Conservation (phyloP, 2,113 vertebrate species). For the Amazona guildingii region DNA sequence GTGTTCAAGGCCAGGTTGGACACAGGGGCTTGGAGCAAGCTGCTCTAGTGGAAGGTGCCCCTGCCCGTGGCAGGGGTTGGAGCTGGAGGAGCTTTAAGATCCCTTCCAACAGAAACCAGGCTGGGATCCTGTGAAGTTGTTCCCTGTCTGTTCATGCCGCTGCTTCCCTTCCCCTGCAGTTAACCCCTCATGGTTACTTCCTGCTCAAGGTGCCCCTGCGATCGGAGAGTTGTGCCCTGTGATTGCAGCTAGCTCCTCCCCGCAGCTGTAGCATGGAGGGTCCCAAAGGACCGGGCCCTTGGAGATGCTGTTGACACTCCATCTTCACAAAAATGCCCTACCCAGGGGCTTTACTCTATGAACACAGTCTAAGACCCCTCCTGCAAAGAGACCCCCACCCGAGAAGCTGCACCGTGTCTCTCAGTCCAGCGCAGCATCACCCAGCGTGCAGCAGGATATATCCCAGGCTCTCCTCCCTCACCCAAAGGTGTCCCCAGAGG, state of each 20-base stretch:
- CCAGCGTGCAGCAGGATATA: not conserved
- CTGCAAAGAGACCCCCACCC: not conserved
- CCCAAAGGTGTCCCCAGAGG: not conserved
- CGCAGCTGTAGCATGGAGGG: not conserved
- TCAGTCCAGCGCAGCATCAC: accelerated
- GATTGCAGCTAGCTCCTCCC: not conserved
- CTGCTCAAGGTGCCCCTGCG: not conserved
- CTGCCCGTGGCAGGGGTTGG: not conserved
- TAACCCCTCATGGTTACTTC: not conserved
- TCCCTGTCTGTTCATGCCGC: not conserved
- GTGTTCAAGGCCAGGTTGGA: too few species aligned
- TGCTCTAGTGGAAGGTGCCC: not conserved
- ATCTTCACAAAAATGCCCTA: accelerated
- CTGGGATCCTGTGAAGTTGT: not conserved
- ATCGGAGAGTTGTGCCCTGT: accelerated
- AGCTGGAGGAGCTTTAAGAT: accelerated
- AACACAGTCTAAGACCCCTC: not conserved
- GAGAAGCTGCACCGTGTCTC: accelerated
- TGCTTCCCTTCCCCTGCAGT: not conserved
- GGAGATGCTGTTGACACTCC: not conserved
- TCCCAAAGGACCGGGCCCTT: accelerated
- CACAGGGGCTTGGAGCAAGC: too few species aligned
- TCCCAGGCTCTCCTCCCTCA: not conserved
- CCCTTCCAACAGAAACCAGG: not conserved
- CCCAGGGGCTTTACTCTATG: accelerated